Evolutionary conservation across 1,140 invertebrate species (phyloP), one percentile per base, ranked within the genome.

Genomic region (Nephotettix cincticeps): DNA sequence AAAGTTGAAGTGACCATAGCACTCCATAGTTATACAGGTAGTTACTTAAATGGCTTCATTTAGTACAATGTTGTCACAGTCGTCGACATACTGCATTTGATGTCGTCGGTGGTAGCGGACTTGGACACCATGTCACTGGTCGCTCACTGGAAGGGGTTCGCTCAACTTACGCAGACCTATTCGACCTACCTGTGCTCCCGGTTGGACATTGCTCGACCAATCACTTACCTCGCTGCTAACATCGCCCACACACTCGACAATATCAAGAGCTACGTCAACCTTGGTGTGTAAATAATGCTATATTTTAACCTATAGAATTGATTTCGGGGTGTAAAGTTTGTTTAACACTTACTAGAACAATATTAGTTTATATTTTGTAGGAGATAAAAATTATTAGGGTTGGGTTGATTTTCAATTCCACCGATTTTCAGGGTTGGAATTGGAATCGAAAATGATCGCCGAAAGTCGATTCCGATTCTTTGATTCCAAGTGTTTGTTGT

Each of bases 1-100:
- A n/a, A n/a, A n/a, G n/a, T n/a, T n/a, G n/a, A n/a, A n/a, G n/a
- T n/a, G n/a, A n/a, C n/a, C n/a, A n/a, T n/a, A n/a, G n/a, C n/a
- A n/a, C n/a, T n/a, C n/a, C n/a, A n/a, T n/a, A n/a, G n/a, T n/a
- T n/a, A n/a, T n/a, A n/a, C n/a, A n/a, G n/a, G n/a, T n/a, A n/a
- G n/a, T n/a, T n/a, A n/a, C n/a, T n/a, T n/a, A n/a, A n/a, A n/a
- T n/a, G n/a, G n/a, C n/a, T n/a, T n/a, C n/a, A n/a, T n/a, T n/a
- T n/a, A n/a, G n/a, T n/a, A n/a, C n/a, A n/a, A n/a, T 51, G 19
- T 51, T n/a, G 21, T 51, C 28, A 27, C 56, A 61, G 56, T 61
- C 9, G 3, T 61, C 6, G 56, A 61, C 56, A 29, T 27, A 27
- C 25, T 61, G 25, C 25, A 23, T 25, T 29, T 28, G 6, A 61